Conservation (phyloP, 2,797 vertebrate species). For the Threskiornis aethiopicus region DNA sequence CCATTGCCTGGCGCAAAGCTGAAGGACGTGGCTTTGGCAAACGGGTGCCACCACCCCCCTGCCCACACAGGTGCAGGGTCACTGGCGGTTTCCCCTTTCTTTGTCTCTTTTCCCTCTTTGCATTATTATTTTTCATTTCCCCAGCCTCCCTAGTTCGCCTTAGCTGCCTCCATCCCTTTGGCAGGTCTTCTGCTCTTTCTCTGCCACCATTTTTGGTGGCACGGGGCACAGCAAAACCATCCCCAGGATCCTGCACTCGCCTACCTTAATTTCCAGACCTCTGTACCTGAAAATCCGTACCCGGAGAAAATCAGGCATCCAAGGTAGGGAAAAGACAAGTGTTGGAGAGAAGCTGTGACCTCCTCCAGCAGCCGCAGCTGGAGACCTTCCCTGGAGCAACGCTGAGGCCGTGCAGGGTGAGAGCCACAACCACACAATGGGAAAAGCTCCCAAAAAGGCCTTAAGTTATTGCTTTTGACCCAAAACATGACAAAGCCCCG, state of each 20-base stretch:
- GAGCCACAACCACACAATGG: neutral
- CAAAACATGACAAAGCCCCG: neutral
- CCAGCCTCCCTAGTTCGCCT: rapidly evolving
- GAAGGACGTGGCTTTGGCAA: neutral
- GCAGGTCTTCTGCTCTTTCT: neutral
- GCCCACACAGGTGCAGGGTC: neutral
- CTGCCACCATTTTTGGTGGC: neutral
- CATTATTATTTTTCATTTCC: neutral
- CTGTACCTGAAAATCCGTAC: neutral
- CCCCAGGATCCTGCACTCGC: neutral
- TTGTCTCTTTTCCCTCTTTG: neutral
- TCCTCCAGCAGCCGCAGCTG: neutral
- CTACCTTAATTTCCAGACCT: neutral
- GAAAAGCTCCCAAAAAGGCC: neutral
- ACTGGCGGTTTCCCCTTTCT: neutral
- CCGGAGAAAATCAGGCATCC: neutral
- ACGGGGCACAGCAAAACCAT: neutral
- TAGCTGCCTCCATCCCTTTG: neutral
- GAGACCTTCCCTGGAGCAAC: neutral
- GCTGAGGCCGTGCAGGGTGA: neutral
- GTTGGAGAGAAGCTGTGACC: neutral
- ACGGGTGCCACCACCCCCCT: neutral
- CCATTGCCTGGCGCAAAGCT: neutral
- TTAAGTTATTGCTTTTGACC: neutral
- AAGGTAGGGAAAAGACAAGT: neutral